Base-by-base conservation (phyloP, 1,140 invertebrate genomes). In the Argopecten irradians region DNA sequence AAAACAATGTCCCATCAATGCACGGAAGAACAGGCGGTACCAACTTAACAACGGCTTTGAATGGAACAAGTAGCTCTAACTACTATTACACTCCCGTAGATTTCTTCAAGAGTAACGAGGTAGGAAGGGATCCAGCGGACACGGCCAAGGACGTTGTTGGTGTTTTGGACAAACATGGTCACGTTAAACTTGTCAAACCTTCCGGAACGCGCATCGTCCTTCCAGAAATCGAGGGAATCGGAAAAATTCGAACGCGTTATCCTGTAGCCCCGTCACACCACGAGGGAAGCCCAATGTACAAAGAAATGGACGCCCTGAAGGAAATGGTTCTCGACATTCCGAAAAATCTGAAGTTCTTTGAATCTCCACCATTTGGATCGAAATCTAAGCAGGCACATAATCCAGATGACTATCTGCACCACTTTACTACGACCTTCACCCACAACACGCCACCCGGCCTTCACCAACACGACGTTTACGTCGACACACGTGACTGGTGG, bases 231-330 rank as follows among this genome's bases (percentile, higher is more conserved):
- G 71, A 84, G 14, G 92, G 91, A 0, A 85, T 92, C 33, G 92
- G 92, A 36, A 85, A 86, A 3, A 34, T 92, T n/a, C 87, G 92
- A 41, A 89, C 88, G 83, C 89, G 92, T 41, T 93, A 92, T 84
- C 92, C 92, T 9, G 91, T 93, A 46, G 89, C 90, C 82, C 92
- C 92, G 0, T 85, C 92, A 3, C 87, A 92, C 41, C 87, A 86
- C 5, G 92, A 92, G 28, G 92, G 92, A 11, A 90, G 87, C 82
- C 34, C 82, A 14, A 88, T 90, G 9, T 89, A 87, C 82, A 92
- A 93, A 83, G 92, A 93, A 88, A n/a, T 93, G 82, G 91, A 92
- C 11, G 92, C 92, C 7, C 46, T 93, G 41, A 93, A 92, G 84
- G 92, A 93, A 34, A 82, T 93, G 22, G 82, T 91, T 9, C 84